Evolutionary conservation across 2,113 vertebrate genomes (phyloP), one percentile per base, ranked within the genome.

Genomic region (Corythaixoides concolor): DNA sequence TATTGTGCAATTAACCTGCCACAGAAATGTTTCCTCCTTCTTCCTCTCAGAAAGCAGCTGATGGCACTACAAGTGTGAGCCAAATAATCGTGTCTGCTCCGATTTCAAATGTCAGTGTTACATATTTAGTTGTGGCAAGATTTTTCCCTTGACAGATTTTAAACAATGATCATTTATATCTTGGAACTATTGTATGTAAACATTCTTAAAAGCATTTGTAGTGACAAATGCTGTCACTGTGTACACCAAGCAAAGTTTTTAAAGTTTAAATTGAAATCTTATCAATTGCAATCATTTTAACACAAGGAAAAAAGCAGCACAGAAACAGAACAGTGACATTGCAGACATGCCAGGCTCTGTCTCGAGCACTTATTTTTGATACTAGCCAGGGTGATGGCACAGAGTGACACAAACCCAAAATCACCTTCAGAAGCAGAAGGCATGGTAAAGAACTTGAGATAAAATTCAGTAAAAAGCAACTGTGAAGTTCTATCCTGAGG

Each of bases 111-210:
- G 82, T 95, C 85, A 96, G 33, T 9, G 78, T 67, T 35, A 33
- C 89, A 94, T 80, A 95, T 90, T 93, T 96, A 96, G 76, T 68
- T 50, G 89, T 81, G 75, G 95, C 89, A 97, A 93, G 68, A 69
- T 79, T 95, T 81, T 91, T 70, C 79, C 64, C 66, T 90, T 94
- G 88, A 95, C 89, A 93, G 79, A 84, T 96, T 96, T 96, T 94
- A 96, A 96, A 96, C 88, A 97, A 94, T 85, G 91, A 97, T 89
- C 28, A 94, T 96, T 96, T 95, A 75, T 95, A 93, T 95, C 93
- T 95, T 89, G 94, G 93, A 97, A 95, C n/a, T 74, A 79, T 85
- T 95, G 91, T 92, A 81, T 76, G 94, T 89, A 95, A 96, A 96
- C 86, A 95, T 41, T 82, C 87, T 56, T 91, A 74, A 82, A 95